A percentile compares a stretch with the other conserved stretches of the same genome.
phyloP scores from a whole-genome alignment of 2,888 invertebrate genomes.

The Microctonus brassicae region DNA sequence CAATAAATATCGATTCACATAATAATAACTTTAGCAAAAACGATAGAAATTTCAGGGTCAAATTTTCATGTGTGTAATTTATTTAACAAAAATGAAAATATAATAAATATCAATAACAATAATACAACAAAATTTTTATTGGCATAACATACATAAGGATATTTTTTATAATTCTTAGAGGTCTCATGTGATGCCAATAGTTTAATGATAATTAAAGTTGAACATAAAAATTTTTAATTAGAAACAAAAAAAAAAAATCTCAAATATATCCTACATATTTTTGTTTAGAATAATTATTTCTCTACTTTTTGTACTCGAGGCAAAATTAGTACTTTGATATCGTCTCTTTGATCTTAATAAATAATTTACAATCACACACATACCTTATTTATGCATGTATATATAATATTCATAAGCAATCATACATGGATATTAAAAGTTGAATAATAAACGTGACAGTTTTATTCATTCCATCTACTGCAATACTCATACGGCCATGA shows the following conservation, averaged over 20 bases:
- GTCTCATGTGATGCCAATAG: neutral
- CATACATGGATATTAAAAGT: neutral
- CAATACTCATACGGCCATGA: conserved; percentile 25
- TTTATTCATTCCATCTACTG: conserved; percentile 16
- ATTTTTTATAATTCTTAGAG: neutral
- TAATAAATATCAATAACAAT: neutral
- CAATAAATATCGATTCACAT: conserved; percentile 52
- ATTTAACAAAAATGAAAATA: neutral
- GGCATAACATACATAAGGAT: no score
- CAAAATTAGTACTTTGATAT: neutral
- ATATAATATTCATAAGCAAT: neutral
- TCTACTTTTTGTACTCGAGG: conserved; percentile 1
- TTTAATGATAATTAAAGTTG: neutral
- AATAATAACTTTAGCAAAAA: neutral
- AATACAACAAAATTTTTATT: no score
- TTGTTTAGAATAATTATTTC: conserved; percentile 9
- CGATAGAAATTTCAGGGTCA: neutral
- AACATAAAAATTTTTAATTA: neutral
- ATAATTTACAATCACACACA: neutral
- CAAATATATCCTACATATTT: neutral
- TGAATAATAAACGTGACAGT: conserved; percentile 20
- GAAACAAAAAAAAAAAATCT: neutral
- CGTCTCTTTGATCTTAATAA: conserved; percentile 3
- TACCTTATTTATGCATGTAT: neutral
- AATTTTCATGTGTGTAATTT: conserved; percentile 6